Evolutionary conservation across 1,140 invertebrate species (phyloP), one percentile per base, ranked within the genome.

Genomic region (Atopsyche davidsoni): DNA sequence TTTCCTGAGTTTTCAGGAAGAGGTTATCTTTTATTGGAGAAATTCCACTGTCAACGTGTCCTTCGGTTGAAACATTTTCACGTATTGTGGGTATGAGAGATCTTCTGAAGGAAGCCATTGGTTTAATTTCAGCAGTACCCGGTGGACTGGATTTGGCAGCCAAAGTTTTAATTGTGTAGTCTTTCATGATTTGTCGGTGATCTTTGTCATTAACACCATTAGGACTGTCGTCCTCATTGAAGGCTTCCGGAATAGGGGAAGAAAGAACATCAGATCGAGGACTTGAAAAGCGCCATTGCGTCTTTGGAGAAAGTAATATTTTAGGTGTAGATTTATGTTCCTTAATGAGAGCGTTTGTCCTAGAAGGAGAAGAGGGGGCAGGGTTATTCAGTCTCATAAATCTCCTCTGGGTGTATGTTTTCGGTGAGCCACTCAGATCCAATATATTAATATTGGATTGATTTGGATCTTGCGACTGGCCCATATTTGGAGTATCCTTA

Each of bases 231-330:
- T 86, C 83, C 72, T 85, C 84, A 58, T 79, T 80, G 61, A 81
- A 79, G 57, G 79, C 88, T 73, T 92, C 88, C n/a, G 81, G 80
- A 64, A 92, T 92, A 36, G 87, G 87, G 4, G 85, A 87, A 10
- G 87, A 87, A 53, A 91, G 77, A 14, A 90, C 86, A 60, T 90
- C 85, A 7, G 83, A 86, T 58, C 86, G 70, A 2, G 85, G 83
- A 57, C 80, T 83, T 17, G 81, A 75, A 54, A 84, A 85, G 45
- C 83, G 70, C 83, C 83, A 85, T 11, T 76, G 75, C 2, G 82
- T 83, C 43, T 83, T 77, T 0, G 82, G 82, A 43, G 81, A 84
- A 16, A 81, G 64, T n/a, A 85, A 68, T 46, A 84, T 78, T 64
- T 82, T 80, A 4, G 82, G 73, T 1, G 74, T 73, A 22, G 76